phyloP scores from a whole-genome alignment of 2,113 vertebrate species.

The Tangachromis dhanisi region DNA sequence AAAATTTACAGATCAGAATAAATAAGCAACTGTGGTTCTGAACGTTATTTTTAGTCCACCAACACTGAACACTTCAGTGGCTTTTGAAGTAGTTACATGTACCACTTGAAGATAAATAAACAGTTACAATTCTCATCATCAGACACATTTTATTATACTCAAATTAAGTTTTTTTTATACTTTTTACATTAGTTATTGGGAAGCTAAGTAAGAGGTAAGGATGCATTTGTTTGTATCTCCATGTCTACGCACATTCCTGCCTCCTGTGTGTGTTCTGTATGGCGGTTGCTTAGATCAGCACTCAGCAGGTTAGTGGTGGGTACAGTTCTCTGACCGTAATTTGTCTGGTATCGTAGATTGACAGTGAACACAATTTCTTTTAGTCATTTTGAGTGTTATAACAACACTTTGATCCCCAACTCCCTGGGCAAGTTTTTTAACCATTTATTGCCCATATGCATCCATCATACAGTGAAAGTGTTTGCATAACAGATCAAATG shows the following conservation, averaged over 20 bases:
- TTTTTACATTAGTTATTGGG: not conserved
- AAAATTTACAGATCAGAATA: constrained; percentile 27
- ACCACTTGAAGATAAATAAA: not conserved
- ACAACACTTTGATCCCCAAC: not conserved
- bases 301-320: not conserved
- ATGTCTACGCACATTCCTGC: not conserved
- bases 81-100: not conserved
- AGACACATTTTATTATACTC: not conserved
- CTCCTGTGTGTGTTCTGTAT: not conserved
- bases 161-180: not conserved
- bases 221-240: not conserved
- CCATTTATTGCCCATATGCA: not conserved
- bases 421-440: not conserved
- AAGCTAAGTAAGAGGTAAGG: not conserved
- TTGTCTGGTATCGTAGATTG: not conserved
- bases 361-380: not conserved
- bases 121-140: not conserved
- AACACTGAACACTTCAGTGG: not conserved
- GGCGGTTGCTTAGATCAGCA: not conserved
- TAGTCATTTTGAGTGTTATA: not conserved
- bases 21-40: constrained; percentile 36
- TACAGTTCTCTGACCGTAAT: not conserved
- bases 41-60: constrained; percentile 38
- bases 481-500: not conserved
- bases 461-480: not conserved